Conservation (phyloP, 1,140 invertebrate species). For the Tachypleus tridentatus region DNA sequence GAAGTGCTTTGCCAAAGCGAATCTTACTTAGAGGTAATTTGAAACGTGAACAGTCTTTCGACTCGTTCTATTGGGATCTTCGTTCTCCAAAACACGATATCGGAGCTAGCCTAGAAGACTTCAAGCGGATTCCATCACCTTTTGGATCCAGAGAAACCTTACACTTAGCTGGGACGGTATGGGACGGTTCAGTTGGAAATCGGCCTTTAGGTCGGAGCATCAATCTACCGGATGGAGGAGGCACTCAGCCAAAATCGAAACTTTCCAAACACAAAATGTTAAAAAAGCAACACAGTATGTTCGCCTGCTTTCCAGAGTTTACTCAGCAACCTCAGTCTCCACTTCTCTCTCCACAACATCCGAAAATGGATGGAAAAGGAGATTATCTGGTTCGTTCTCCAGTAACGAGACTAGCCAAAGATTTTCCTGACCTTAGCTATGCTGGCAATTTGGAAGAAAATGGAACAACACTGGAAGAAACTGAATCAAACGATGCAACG, state of each 20-base stretch:
- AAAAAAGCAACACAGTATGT: constrained; percentile 29
- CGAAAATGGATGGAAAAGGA: not conserved
- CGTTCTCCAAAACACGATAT: constrained; percentile 17
- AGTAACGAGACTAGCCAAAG: too few species aligned
- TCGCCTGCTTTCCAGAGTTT: constrained; percentile 24
- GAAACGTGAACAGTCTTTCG: constrained; percentile 27
- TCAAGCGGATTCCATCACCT: constrained; percentile 16
- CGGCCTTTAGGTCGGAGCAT: not conserved
- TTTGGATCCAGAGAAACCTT: constrained; percentile 24
- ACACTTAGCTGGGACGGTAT: constrained; percentile 15
- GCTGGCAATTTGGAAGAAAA: too few species aligned
- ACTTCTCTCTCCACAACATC: constrained; percentile 5
- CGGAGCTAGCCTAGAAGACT: constrained; percentile 17
- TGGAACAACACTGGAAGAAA: too few species aligned
- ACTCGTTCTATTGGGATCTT: constrained; percentile 27
- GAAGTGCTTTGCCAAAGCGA: constrained; percentile 20
- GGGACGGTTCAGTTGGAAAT: constrained; percentile 14
- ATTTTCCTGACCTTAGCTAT: too few species aligned
- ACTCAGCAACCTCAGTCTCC: constrained; percentile 2
- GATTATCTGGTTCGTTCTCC: too few species aligned
- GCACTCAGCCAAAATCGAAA: constrained; percentile 13
- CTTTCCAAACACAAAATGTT: constrained; percentile 27
- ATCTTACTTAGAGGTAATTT: constrained; percentile 20
- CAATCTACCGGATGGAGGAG: not conserved
- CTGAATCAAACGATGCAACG: too few species aligned